Evolutionary conservation across 2,113 vertebrate genomes (phyloP), one percentile per base, ranked within the genome.

Genomic region (Datnioides undecimradiatus): DNA sequence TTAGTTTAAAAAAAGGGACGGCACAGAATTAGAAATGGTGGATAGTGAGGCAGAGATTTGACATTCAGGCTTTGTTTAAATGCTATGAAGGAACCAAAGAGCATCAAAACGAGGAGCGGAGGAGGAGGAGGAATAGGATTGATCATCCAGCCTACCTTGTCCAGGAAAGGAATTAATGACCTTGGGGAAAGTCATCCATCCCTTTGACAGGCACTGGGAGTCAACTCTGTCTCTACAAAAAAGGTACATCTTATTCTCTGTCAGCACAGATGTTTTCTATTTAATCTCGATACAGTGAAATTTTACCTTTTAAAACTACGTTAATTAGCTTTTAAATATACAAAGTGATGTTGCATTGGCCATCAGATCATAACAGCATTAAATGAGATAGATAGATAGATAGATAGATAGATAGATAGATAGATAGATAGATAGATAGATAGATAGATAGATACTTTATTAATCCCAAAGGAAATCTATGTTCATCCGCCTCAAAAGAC

Each of bases 101-200:
- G 62, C 57, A 46, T 41, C 14, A 5, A 25, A 67, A 70, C 62
- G 38, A 82, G 54, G 54, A 65, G 65, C 33, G 55, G 54, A 66
- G 71, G 64, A 65, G 49, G 46, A 69, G 67, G 73, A 64, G 27
- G 68, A 68, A n/a, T 0, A 3, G 67, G 84, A 85, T 60, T 68
- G 65, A 80, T 85, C 68, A 86, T 59, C 68, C 33, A 38, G 64
- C 48, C 51, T 67, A 65, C 51, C 33, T 69, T 46, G 64, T 59
- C 76, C 54, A 79, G 66, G 80, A 88, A 85, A 89, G 79, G 48
- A 82, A 89, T 87, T 66, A 87, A 90, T 87, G 79, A 84, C 77
- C 73, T 86, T 85, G 51, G 31, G 40, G 62, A 79, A 79, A 93
- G 86, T 58, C 65, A 85, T 93, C 80, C 79, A 86, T 93, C 79